These are phyloP conservation scores for Sebastes umbrosus DNA, from an alignment of 2,797 vertebrate species.

Conservation along the genomic window DNA sequence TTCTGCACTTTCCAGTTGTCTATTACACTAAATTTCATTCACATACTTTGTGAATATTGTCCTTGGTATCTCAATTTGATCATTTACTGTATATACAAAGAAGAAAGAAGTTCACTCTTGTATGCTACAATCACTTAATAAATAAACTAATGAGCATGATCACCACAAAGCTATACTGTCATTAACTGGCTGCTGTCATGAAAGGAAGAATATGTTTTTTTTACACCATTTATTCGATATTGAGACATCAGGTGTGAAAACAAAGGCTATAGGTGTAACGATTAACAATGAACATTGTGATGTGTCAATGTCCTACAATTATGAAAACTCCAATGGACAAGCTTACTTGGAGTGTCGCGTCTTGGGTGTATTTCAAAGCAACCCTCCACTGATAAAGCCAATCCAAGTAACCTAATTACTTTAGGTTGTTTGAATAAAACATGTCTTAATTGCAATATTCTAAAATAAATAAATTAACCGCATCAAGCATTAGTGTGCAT, in stretches of 20 bases:
- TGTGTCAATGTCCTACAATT: neutral
- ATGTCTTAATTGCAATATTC: neutral
- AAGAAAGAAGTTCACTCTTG: neutral
- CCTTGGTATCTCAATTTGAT: neutral
- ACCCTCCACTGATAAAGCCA: neutral
- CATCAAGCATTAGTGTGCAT: neutral
- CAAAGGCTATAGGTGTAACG: neutral
- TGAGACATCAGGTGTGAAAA: neutral
- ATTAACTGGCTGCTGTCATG: neutral
- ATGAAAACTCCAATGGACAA: neutral
- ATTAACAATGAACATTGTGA: neutral
- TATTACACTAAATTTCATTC: neutral
- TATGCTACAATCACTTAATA: neutral
- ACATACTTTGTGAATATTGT: neutral
- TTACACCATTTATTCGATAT: neutral
- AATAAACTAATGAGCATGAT: neutral
- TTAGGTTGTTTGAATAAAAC: neutral
- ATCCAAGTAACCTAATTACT: slow-evolving; percentile 10
- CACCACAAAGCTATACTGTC: neutral
- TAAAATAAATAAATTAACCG: neutral
- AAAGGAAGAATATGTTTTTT: neutral
- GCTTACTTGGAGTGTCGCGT: neutral
- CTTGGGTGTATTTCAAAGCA: neutral
- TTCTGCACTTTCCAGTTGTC: neutral
- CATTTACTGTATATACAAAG: neutral